Evolutionary conservation across 2,113 vertebrate species (phyloP).

Genomic region (Cnemophilus loriae): DNA sequence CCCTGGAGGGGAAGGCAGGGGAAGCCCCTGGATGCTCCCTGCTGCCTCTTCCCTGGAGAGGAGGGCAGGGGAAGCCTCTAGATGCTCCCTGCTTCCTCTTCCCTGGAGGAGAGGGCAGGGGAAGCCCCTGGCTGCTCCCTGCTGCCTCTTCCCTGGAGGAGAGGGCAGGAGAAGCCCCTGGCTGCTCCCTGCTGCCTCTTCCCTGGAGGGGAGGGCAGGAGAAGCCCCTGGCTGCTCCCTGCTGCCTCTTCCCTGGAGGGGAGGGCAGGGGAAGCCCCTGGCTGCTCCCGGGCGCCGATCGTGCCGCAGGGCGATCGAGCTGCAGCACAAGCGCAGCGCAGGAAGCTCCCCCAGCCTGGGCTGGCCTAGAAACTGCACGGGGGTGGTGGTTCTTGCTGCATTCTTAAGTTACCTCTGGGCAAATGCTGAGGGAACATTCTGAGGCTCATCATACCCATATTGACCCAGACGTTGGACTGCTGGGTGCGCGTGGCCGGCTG

Average conservation of each 20-base stretch:
- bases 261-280: background rate
- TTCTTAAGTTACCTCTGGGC: slow-evolving; percentile 97
- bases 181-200: background rate
- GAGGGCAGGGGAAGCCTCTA: background rate
- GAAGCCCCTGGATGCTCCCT: background rate
- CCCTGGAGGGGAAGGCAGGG: slow-evolving; percentile 18
- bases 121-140: background rate
- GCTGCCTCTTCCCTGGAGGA: background rate
- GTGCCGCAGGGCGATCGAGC: background rate
- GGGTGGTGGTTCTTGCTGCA: slow-evolving; percentile 87
- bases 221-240: background rate
- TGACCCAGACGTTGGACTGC: slow-evolving; percentile 99
- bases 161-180: background rate
- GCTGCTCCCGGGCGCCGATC: background rate
- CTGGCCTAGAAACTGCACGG: slow-evolving; percentile 40
- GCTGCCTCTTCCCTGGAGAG: background rate
- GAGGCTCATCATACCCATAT: slow-evolving; percentile 99
- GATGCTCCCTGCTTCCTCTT: background rate
- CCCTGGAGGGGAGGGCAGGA: background rate
- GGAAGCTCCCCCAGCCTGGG: slow-evolving; percentile 38
- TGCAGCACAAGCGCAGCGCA: slow-evolving; percentile 43
- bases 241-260: background rate
- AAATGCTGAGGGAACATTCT: slow-evolving; percentile 95
- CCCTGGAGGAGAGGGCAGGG: slow-evolving; percentile 19
- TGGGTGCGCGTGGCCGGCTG: slow-evolving; percentile 90